Evolutionary conservation across 2,888 invertebrate species (phyloP), one percentile per base, ranked within the genome.

Genomic region (Oscheius myriophilus): DNA sequence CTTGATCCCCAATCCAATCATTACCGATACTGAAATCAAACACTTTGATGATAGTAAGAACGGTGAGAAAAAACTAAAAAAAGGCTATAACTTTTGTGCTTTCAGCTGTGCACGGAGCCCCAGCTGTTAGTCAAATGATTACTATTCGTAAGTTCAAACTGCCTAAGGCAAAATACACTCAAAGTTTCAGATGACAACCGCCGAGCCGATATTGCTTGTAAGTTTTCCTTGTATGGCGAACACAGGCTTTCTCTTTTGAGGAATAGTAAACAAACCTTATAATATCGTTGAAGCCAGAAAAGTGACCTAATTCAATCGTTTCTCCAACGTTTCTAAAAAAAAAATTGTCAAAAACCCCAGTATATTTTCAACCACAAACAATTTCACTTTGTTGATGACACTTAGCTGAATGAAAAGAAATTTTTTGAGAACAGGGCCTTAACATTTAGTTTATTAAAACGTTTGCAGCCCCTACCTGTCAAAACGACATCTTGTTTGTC

Each of bases 401-500:
- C n/a, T n/a, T n/a, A n/a, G n/a, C n/a, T n/a, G n/a, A n/a, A 26
- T 58, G 55, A 12, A 25, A 65, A 45, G 43, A 14, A 14, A 43
- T 12, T 43, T 12, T 43, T 43, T 43, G 12, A 43, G 12, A 43
- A 12, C 12, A 43, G n/a, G n/a, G 12, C n/a, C 12, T 43, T 16
- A 14, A 12, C 45, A 43, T 43, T 14, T 43, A 12, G n/a, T 43
- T 12, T 43, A 43, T 16, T 14, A 43, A 43, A 43, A 43, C 4
- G 43, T 61, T 53, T 62, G 55, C 26, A 49, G 55, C 16, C 23
- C 59, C 39, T 39, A 41, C 45, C 41, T 76, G 76, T 42, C 49
- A 57, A 42, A 71, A 69, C 45, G 76, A 76, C 45, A 43, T 74
- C 45, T 72, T 71, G 55, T 59, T 76, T 26, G 69, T 76, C 39